Base-by-base conservation (phyloP, 2,113 vertebrate genomes). In the Thamnophis sirtalis region DNA sequence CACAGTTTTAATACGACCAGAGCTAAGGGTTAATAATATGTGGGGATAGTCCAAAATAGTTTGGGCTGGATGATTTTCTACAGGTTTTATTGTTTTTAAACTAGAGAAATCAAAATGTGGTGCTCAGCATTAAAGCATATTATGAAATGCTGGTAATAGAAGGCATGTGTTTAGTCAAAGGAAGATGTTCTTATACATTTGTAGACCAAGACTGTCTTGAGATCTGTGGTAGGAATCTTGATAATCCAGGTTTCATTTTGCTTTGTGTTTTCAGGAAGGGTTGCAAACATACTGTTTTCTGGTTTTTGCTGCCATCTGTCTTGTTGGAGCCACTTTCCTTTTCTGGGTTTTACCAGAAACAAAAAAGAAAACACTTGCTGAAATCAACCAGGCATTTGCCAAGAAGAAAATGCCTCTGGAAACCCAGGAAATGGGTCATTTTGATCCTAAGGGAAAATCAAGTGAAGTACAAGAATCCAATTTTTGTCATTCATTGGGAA, bases 341-440 rank as follows among this genome's bases (percentile, higher is more conserved):
- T 98, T 97, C 63, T 91, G 98, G 13, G 94, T 99, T 92, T 98
- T 99, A 28, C 99, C 99, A 0, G 99, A 99, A 97, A 99, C 99
- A 48, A 99, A 99, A 96, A 99, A 99, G 95, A 99, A 98, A 97
- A 99, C 98, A 1, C 97, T 98, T 9, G 90, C 97, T 80, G 98
- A 99, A 96, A 99, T 99, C 97, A 99, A 98, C 95, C 97, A 98
- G 93, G 98, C 97, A 24, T 99, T 99, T 93, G 97, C 98, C 94
- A 99, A 98, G 94, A 98, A 98, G 90, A 98, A 98, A 94, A 95
- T 97, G 0, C 53, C 94, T 3, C 88, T 93, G 0, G 95, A 95
- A 5, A 92, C 92, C 86, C 96, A 96, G 13, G 98, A 98, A 93
- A 97, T 95, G 50, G 97, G 98, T 89, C 84, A 93, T 0, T 90